These are phyloP conservation scores for Pseudorhombus dupliciocellatus DNA, from an alignment of 2,113 vertebrate species.

Conservation along the genomic window DNA sequence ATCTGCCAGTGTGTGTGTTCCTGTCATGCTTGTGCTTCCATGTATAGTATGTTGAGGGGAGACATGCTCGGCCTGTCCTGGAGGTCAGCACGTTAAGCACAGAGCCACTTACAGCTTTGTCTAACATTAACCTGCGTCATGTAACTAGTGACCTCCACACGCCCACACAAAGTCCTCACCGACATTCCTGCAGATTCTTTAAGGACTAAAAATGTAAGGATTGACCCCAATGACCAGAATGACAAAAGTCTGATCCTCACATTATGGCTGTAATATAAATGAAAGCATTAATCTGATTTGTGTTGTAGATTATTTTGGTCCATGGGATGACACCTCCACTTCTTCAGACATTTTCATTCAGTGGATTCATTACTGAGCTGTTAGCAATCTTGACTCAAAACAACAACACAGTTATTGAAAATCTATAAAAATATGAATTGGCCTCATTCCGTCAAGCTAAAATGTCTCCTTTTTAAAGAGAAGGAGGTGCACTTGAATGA, in stretches of 20 bases:
- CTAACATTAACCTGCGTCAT: slow-evolving; percentile 30
- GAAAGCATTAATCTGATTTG: too few species aligned
- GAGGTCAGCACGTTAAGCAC: slow-evolving; percentile 9
- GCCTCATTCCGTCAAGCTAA: background rate
- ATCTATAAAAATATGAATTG: background rate
- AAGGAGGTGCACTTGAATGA: background rate
- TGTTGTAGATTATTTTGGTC: too few species aligned
- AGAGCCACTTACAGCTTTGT: slow-evolving; percentile 2
- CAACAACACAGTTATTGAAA: background rate
- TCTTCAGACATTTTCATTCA: too few species aligned
- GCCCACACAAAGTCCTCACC: background rate
- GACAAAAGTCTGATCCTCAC: background rate
- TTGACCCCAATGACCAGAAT: too few species aligned
- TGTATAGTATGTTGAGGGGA: background rate
- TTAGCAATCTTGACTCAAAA: too few species aligned
- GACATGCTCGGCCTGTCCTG: background rate
- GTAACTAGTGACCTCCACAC: slow-evolving; percentile 17
- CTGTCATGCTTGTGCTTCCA: background rate
- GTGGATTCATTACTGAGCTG: background rate
- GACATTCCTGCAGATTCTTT: too few species aligned
- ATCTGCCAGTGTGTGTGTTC: background rate
- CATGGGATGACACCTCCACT: background rate
- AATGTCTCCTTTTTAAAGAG: background rate
- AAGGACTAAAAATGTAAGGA: too few species aligned
- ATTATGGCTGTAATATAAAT: background rate